Evolutionary conservation across 2,888 invertebrate species (phyloP).

Genomic region (Listrodromus nycthemerus): DNA sequence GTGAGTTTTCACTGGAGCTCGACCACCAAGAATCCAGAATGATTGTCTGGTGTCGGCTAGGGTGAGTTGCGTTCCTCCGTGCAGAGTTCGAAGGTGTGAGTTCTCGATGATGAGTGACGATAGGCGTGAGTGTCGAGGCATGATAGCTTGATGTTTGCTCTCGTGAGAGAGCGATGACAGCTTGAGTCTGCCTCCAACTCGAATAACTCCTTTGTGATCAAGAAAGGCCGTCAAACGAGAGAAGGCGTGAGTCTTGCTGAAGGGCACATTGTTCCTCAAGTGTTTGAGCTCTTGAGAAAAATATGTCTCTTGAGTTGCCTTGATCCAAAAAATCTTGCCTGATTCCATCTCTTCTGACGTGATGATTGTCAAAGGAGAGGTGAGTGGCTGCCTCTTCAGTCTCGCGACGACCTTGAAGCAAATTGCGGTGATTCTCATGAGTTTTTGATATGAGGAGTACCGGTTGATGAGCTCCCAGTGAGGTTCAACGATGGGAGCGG

Average conservation of each 20-base stretch:
- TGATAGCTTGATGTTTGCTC: conserved; percentile 18
- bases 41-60: conserved; percentile 5
- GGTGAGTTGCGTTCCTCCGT: conserved; percentile 31
- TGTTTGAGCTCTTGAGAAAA: neutral
- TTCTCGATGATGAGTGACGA: neutral
- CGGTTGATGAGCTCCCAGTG: conserved; percentile 43
- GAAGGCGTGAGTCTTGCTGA: conserved; percentile 15
- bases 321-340: conserved; percentile 3
- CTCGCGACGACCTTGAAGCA: too few species aligned
- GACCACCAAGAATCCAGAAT: conserved; percentile 58
- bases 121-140: neutral
- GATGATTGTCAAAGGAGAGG: too few species aligned
- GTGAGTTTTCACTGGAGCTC: conserved; percentile 15
- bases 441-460: too few species aligned
- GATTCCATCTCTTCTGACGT: neutral
- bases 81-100: too few species aligned
- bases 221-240: conserved; percentile 38
- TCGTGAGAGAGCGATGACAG: conserved; percentile 26
- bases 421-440: neutral
- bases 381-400: too few species aligned
- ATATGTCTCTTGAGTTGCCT: neutral
- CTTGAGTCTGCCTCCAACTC: conserved; percentile 58
- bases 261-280: neutral
- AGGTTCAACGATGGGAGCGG: too few species aligned
- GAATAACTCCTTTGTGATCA: conserved; percentile 39